Base-by-base conservation (phyloP, 2,797 vertebrate species). In the Hydrolagus colliei region DNA sequence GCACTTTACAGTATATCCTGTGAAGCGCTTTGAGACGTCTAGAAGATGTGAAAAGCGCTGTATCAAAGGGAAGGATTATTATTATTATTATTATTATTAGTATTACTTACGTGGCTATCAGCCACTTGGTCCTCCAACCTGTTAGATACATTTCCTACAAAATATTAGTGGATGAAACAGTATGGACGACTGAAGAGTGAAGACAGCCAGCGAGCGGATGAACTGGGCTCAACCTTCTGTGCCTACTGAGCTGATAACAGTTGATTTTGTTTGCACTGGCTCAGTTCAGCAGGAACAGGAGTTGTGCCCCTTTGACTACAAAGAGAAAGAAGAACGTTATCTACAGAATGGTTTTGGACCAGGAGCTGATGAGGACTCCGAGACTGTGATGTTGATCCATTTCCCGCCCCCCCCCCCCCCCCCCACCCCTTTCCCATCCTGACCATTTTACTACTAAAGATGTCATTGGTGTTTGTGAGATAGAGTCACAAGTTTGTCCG, bases 171-270 rank as follows among this genome's bases (percentile, higher is more conserved):
- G 68, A 16, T 63, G 65, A 71, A 84, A 71, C 74, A 86, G 1
- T 2, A 27, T 71, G 20, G 62, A 72, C 73, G 22, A 78, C n/a
- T 27, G 87, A 86, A 84, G 27, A 27, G 27, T 27, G 27, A 27
- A 27, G 27, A 27, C 27, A 27, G 27, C 27, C 27, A 27, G 27
- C 27, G 27, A 27, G 27, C 27, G 27, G 27, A 27, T 86, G 52
- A 62, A 86, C 90, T 94, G 94, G 94, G 94, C 93, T 94, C 92
- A 95, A 93, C 90, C 95, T 95, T 94, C 95, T 92, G 95, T 95
- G 95, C 95, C 94, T 95, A 95, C 94, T 95, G 95, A 94, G 94
- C 95, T 95, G 95, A 95, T 95, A 94, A 94, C 95, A 95, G 95
- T 95, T 80, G 87, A 93, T 92, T 86, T 90, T 89, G 88, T 89